phyloP scores from a whole-genome alignment of 2,113 vertebrate genomes.

The Conger conger region DNA sequence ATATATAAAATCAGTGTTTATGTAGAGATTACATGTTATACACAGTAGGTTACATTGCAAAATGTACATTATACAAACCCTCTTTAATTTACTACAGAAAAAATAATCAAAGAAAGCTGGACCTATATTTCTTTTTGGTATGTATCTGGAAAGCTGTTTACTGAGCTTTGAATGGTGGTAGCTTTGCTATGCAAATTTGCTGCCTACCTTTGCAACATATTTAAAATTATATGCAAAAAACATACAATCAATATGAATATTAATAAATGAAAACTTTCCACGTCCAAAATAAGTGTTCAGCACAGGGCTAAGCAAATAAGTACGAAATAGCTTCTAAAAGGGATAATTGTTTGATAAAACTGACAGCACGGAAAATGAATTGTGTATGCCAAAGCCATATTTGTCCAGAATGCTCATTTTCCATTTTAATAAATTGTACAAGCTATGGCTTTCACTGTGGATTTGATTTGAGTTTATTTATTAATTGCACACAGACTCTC shows the following conservation, averaged over 20 bases:
- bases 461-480: neutral
- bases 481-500: neutral
- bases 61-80: neutral
- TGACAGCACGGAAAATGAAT: neutral
- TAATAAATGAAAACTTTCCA: neutral
- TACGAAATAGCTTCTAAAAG: neutral
- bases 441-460: neutral
- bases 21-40: too few relatives aligned
- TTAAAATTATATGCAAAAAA: neutral
- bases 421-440: neutral
- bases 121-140: neutral
- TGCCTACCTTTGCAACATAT: neutral
- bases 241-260: neutral
- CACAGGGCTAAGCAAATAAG: neutral
- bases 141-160: neutral
- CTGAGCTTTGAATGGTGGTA: neutral
- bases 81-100: neutral
- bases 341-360: neutral
- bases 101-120: neutral
- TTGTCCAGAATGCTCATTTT: neutral
- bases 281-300: too few relatives aligned
- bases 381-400: neutral
- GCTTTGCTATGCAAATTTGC: neutral
- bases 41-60: too few relatives aligned
- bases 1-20: too few relatives aligned